These are phyloP conservation scores for Mercenaria mercenaria DNA, from an alignment of 1,140 invertebrate genomes.

Conservation along the genomic window DNA sequence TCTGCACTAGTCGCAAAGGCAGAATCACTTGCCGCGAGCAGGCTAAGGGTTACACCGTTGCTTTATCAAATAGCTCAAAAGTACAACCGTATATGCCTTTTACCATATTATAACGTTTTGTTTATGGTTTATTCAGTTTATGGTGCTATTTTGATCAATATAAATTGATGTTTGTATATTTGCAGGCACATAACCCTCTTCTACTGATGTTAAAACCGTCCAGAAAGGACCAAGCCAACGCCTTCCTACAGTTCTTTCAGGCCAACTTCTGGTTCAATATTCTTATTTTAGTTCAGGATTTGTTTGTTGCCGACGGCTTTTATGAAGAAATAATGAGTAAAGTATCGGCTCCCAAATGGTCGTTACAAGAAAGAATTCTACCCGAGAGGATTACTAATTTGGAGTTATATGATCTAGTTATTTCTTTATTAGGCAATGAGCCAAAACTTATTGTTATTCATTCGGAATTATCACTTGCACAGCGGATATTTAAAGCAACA, in stretches of 20 bases:
- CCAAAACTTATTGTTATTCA: constrained; percentile 79
- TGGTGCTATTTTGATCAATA: no score
- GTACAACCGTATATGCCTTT: no score
- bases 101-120: no score
- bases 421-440: constrained; percentile 68
- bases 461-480: constrained; percentile 69
- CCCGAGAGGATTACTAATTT: constrained; percentile 47
- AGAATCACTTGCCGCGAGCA: no score
- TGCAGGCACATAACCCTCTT: constrained; percentile 76
- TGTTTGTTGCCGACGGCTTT: constrained; percentile 78
- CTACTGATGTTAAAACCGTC: constrained; percentile 77
- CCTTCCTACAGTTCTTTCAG: constrained; percentile 74
- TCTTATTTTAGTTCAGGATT: constrained; percentile 74
- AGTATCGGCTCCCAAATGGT: constrained; percentile 74
- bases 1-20: no score
- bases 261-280: constrained; percentile 81
- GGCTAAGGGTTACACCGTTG: no score
- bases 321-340: constrained; percentile 68
- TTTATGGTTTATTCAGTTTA: no score
- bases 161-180: neutral
- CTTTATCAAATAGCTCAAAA: no score
- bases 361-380: constrained; percentile 74
- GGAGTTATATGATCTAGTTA: constrained; percentile 65
- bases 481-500: constrained; percentile 72
- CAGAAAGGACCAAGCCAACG: constrained; percentile 76